A percentile compares a stretch with the other conserved stretches of the same genome.
These are phyloP conservation scores for Burhinus oedicnemus DNA, from an alignment of 2,113 vertebrate species.

Conservation along the genomic window DNA sequence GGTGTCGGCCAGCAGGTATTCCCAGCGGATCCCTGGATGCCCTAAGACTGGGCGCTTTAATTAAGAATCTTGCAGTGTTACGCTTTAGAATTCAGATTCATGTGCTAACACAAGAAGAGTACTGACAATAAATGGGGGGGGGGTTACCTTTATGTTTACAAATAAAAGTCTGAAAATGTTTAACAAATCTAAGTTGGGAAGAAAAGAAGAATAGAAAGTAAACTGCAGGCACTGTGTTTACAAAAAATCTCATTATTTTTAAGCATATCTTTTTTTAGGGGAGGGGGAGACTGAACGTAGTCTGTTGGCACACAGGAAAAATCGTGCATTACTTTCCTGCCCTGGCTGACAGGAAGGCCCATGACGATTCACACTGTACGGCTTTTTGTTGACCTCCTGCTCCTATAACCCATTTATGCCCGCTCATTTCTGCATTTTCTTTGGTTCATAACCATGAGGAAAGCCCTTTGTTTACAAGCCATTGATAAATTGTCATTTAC, in stretches of 20 bases:
- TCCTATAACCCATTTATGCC: not conserved
- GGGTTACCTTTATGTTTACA: not conserved
- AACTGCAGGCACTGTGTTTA: not conserved
- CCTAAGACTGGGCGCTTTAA: too few species aligned
- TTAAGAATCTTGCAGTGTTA: not conserved
- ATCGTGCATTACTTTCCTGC: not conserved
- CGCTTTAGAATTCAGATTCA: not conserved
- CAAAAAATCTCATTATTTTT: not conserved
- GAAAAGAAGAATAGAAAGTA: not conserved
- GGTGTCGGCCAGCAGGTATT: not conserved
- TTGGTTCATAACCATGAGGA: slow-evolving; percentile 15
- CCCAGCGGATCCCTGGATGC: not conserved
- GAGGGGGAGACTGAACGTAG: not conserved
- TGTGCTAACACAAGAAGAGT: not conserved
- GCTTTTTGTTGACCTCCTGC: not conserved
- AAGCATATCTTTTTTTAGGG: not conserved
- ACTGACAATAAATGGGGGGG: not conserved
- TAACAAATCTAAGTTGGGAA: not conserved
- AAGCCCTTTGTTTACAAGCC: slow-evolving; percentile 54
- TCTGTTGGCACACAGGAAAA: not conserved
- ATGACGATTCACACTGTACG: not conserved
- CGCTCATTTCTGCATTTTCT: not conserved
- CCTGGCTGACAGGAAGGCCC: not conserved
- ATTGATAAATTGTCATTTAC: slow-evolving; percentile 47
- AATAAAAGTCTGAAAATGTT: not conserved